Base-by-base conservation (phyloP, 1,140 invertebrate genomes). In the Dendroctonus valens region DNA sequence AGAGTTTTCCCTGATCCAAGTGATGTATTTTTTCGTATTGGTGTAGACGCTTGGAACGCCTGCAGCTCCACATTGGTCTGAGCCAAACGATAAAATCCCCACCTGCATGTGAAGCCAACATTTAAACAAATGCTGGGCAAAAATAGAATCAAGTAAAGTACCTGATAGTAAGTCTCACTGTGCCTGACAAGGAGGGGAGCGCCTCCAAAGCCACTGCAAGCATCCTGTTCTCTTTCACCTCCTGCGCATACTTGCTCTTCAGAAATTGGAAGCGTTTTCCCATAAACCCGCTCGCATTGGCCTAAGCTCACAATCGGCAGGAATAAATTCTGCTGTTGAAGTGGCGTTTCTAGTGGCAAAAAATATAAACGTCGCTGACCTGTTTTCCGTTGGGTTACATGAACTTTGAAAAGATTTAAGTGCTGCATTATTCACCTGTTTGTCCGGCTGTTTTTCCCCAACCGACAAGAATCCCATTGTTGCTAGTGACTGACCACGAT, bases 71-170 rank as follows among this genome's bases (percentile, higher is more conserved):
- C 87, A 89, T 74, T 87, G 87, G 69, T 88, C 86, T 0, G 87
- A 88, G 3, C 87, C 87, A 71, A 89, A 89, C 0, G 87, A 89
- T 59, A 88, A 82, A 40, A 89, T 87, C n/a, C 87, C 87, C 53
- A 88, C 80, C 86, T 88, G 7, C 14, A 53, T 2, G 7, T 14
- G n/a, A n/a, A n/a, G 44, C 12, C 44, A 46, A 12, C n/a, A 38
- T 11, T 44, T 15, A 59, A 26, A 46, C 44, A 49, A 59, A 42
- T 9, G n/a, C 26, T 26, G n/a, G 42, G 42, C 1, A 46, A 46
- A 9, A 46, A 46, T 46, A 8, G 42, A 46, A 46, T 4, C n/a
- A 46, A 12, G n/a, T 46, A 46, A 46, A 8, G 65, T 72, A 86
- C 87, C 80, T 88, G 87, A 44, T 84, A 83, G 75, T 83, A 84